Base-by-base conservation (phyloP, 2,888 invertebrate species). In the Agrilus biguttatus region DNA sequence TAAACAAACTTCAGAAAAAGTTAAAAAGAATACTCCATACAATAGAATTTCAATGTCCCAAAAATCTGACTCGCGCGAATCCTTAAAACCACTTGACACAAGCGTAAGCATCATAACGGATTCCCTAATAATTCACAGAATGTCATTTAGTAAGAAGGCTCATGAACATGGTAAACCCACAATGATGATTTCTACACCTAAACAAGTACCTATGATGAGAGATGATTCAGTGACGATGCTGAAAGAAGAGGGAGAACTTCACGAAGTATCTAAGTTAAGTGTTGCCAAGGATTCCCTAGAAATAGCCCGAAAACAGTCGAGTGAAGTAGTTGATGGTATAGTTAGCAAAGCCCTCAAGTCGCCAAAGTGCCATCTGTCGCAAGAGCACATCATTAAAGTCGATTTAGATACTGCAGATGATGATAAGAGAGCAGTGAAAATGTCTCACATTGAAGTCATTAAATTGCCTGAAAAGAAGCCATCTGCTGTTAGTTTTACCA, bases 401-500 rank as follows among this genome's bases (percentile, higher is more conserved):
- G 7, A 36, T 35, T 28, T 34, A 2, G 33, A 40, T 21, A 40
- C 36, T 21, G 40, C 38, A 19, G 45, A 43, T 17, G 17, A 36
- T 8, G 35, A 40, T 8, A 39, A 39, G 5, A 45, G 21, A 14
- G 28, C 46, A 14, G 49, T 55, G 10, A 54, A 50, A 43, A 45
- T 55, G 33, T 53, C 57, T 8, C 53, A 53, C 17, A 48, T 55
- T n/a, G 53, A 57, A 47, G 45, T 58, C n/a, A 49, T 55, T 33
- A 49, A 51, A 14, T 43, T 50, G 21, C 47, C 51, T 37, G 40
- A 49, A 21, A 23, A 45, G 44, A 38, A 44, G 6, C 21, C 19
- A 37, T 37, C 42, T 1, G 21, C 40, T 4, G 45, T 47, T n/a
- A 43, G 42, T 36, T 47, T 47, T 37, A 44, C 45, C 8, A 45